phyloP scores from a whole-genome alignment of 2,888 invertebrate species.

The Pherbina coryleti region DNA sequence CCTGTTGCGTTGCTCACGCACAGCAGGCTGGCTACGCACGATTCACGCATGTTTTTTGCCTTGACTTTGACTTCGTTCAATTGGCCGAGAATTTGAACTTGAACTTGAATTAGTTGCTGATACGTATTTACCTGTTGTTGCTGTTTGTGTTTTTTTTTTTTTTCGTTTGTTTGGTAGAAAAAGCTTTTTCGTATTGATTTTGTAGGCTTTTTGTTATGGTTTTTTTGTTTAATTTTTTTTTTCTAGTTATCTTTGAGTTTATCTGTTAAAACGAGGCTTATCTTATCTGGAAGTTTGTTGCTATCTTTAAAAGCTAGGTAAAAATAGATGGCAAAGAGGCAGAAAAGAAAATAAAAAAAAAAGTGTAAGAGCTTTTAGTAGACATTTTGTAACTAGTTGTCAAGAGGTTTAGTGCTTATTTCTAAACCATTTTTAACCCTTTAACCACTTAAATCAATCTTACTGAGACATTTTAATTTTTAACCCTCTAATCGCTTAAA shows the following conservation, averaged over 20 bases:
- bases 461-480: too few relatives aligned
- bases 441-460: too few relatives aligned
- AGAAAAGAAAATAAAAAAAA: too few relatives aligned
- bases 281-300: not conserved
- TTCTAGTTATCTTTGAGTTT: not conserved
- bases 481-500: too few relatives aligned
- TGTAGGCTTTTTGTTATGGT: not conserved
- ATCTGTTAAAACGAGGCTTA: not conserved
- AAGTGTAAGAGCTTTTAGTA: too few relatives aligned
- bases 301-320: not conserved
- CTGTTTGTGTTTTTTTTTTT: not conserved
- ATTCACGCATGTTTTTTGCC: not conserved
- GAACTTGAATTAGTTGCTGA: slow-evolving; percentile 27
- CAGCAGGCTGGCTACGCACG: not conserved
- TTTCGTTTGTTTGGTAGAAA: not conserved
- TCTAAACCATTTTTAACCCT: too few relatives aligned
- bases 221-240: not conserved
- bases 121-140: not conserved
- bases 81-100: slow-evolving; percentile 18
- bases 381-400: too few relatives aligned
- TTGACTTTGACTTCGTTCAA: slow-evolving; percentile 1
- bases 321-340: too few relatives aligned
- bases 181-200: too few relatives aligned
- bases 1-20: too few relatives aligned
- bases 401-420: too few relatives aligned